Conservation (phyloP, 2,113 vertebrate species). For the Crotalus helleri region DNA sequence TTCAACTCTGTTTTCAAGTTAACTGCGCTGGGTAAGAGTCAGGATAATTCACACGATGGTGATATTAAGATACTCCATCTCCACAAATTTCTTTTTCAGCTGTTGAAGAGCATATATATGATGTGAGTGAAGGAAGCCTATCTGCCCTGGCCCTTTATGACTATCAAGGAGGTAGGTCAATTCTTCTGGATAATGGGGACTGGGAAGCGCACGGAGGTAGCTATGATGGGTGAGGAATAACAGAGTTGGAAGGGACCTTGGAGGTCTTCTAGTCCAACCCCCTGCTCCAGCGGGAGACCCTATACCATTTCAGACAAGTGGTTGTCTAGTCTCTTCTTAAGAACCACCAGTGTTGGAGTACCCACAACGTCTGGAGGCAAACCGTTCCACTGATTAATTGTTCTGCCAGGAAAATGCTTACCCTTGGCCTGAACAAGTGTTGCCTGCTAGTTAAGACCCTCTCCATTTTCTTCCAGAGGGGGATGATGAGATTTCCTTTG, state of each 20-base stretch:
- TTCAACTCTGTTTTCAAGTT: neutral
- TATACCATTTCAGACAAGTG: no score
- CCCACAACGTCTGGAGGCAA: neutral
- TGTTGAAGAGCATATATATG: constrained; percentile 59
- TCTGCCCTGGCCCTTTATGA: constrained; percentile 81
- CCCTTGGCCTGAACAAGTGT: neutral
- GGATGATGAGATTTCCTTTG: constrained; percentile 86
- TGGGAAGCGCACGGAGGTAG: neutral
- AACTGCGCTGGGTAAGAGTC: neutral
- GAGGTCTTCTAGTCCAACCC: neutral
- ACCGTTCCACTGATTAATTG: neutral
- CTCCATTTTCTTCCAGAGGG: constrained; percentile 68
- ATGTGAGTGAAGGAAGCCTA: constrained; percentile 47
- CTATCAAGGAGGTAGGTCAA: constrained; percentile 81
- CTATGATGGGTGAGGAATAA: neutral
- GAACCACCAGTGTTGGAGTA: neutral
- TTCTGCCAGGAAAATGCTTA: neutral
- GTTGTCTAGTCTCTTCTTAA: no score
- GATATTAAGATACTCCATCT: accelerated
- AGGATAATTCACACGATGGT: neutral
- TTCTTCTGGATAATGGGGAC: neutral
- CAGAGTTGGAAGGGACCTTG: neutral
- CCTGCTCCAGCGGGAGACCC: no score
- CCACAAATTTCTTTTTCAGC: neutral
- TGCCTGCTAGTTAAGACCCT: neutral